Evolutionary conservation across 64 coral and sea anemone species (phyloP), one percentile per base, ranked within the genome.

Genomic region (Pocillopora damicornis): DNA sequence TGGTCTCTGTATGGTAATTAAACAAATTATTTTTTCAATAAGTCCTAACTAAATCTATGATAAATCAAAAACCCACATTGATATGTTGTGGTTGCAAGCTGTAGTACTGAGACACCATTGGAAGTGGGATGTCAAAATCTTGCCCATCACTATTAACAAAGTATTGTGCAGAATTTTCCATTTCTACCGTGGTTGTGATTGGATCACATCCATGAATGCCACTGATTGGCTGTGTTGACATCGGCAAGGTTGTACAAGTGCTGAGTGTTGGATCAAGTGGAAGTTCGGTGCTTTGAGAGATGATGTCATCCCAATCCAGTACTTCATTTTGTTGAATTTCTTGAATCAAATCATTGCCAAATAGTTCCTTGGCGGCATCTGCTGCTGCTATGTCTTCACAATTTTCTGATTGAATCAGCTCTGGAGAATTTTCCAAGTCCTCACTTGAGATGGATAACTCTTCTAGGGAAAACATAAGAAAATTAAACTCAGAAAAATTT

Each of bases 361-460:
- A 99, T 81, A 99, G 90, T 90, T 99, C 97, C 75, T 99, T 99
- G 9, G 97, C 97, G 35, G 97, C 97, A 91, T 99, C 97, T n/a
- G 97, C 93, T 35, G 93, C 97, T 37, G 97, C 97, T 58, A 63
- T 86, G 15, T 99, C 93, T 14, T 99, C 97, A 51, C 88, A 89
- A 74, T 92, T 17, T 18, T 92, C 75, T 59, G 87, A 60, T 36
- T 75, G 78, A 62, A 79, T 82, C 81, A 89, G 18, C 20, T 73
- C 75, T 34, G 75, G 78, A 60, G 78, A 71, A 63, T 85, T 86
- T 5, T 95, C 97, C 4, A 99, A 73, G 30, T 99, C 93, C 17
- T 99, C 97, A 80, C 72, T 95, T 64, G 93, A 95, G 37, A 99
- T 60, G 59, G 89, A 87, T 18, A 99, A 75, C 73, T 99, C 97